phyloP scores from a whole-genome alignment of 2,113 vertebrate genomes.

The Pseudorhombus dupliciocellatus region DNA sequence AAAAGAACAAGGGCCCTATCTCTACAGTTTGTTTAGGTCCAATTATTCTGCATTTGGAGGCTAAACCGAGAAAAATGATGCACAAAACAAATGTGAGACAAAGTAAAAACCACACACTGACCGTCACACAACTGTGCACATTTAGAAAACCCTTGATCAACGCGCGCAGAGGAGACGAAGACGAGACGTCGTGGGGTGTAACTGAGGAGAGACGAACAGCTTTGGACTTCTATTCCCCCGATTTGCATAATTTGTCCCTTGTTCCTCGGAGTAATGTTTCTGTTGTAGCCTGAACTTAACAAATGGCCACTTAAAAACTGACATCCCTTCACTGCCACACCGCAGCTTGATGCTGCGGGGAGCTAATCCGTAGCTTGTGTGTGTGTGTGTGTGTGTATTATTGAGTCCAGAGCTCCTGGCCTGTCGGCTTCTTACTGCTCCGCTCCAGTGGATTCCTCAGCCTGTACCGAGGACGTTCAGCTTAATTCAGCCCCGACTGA shows the following conservation, averaged over 20 bases:
- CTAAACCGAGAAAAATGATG: constrained; percentile 46
- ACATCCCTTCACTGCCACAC: constrained; percentile 67
- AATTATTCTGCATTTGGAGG: constrained; percentile 36
- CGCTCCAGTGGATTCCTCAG: constrained; percentile 71
- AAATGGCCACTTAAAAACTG: constrained; percentile 78
- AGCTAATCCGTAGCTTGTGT: constrained; percentile 63
- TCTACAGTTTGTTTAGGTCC: constrained; percentile 10
- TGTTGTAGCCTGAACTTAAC: constrained; percentile 71
- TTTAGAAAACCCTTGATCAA: constrained; percentile 56
- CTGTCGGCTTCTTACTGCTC: constrained; percentile 63
- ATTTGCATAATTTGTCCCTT: constrained; percentile 71
- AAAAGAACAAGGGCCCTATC: constrained; percentile 6
- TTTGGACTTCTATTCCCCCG: constrained; percentile 43
- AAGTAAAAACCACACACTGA: constrained; percentile 30
- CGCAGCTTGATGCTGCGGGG: constrained; percentile 53
- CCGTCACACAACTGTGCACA: constrained; percentile 49
- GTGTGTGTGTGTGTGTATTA: constrained; percentile 26
- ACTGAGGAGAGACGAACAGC: constrained; percentile 36
- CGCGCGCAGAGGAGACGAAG: constrained; percentile 25
- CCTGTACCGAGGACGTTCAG: constrained; percentile 63
- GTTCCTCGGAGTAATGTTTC: constrained; percentile 68
- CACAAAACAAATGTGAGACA: constrained; percentile 32
- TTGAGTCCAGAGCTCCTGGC: constrained; percentile 43
- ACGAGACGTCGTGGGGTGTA: constrained; percentile 18
- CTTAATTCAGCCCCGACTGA: constrained; percentile 73